Conservation (phyloP, 2,113 vertebrate genomes). For the Melanerpes formicivorus region DNA sequence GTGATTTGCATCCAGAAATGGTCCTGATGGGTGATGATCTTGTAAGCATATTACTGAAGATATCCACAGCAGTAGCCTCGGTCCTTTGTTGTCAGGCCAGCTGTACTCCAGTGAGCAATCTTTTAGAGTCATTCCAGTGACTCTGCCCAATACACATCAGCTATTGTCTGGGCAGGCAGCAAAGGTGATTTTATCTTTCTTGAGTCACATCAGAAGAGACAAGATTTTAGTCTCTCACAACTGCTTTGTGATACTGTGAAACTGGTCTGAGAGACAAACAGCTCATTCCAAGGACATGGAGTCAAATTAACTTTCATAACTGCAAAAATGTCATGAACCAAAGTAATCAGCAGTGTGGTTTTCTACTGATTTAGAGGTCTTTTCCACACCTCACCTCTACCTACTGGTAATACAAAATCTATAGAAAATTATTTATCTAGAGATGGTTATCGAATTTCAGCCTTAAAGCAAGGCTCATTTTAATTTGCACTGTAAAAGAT, state of each 20-base stretch:
- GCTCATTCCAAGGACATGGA: not conserved
- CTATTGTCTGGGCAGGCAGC: too few species aligned
- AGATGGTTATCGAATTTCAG: not conserved
- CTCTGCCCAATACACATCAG: too few species aligned
- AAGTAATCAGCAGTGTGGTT: not conserved
- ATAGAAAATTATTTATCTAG: not conserved
- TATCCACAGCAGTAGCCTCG: too few species aligned
- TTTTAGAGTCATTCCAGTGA: too few species aligned
- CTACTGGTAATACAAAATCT: not conserved
- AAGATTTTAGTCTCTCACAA: too few species aligned
- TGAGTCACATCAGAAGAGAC: too few species aligned
- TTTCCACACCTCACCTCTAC: not conserved
- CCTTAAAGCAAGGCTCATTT: not conserved
- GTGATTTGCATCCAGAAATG: too few species aligned
- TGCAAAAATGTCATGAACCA: not conserved
- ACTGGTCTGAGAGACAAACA: not conserved
- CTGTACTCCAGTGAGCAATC: too few species aligned
- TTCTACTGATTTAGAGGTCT: not conserved
- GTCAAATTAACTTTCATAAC: not conserved
- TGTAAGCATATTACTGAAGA: too few species aligned
- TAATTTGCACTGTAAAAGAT: not conserved
- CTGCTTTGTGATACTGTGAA: not conserved
- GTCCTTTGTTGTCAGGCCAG: too few species aligned
- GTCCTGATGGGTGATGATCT: too few species aligned
- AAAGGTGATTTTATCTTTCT: too few species aligned